Conservation (phyloP, 2,113 vertebrate genomes). For the Xenopus borealis region DNA sequence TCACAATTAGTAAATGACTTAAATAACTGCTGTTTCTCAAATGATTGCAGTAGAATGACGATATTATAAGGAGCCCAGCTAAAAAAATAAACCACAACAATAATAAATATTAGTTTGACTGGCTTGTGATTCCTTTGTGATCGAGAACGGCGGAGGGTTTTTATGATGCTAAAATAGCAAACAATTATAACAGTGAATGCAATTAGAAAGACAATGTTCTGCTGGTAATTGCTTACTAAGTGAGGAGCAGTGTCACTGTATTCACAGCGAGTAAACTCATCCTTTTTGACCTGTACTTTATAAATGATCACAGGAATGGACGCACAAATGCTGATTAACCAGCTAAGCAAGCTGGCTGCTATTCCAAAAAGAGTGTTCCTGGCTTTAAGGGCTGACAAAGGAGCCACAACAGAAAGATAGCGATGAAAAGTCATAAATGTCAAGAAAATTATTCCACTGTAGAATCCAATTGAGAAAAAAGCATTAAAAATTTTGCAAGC, state of each 20-base stretch:
- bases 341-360: conserved; percentile 61
- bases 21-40: conserved; percentile 43
- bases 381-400: conserved; percentile 69
- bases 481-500: conserved; percentile 73
- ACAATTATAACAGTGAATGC: conserved; percentile 69
- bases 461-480: conserved; percentile 80
- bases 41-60: conserved; percentile 67
- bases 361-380: conserved; percentile 53
- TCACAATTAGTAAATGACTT: conserved; percentile 51
- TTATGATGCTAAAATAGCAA: conserved; percentile 79
- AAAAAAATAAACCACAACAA: conserved; percentile 82
- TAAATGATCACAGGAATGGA: conserved; percentile 64
- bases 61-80: conserved; percentile 89
- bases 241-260: conserved; percentile 53
- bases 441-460: conserved; percentile 81
- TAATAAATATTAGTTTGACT: conserved; percentile 80
- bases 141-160: conserved; percentile 65
- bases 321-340: conserved; percentile 67
- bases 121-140: conserved; percentile 74
- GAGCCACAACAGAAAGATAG: conserved; percentile 75
- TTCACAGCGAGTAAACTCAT: conserved; percentile 46
- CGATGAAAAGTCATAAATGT: conserved; percentile 81
- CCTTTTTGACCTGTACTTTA: background rate
- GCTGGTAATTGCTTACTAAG: conserved; percentile 64
- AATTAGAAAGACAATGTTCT: conserved; percentile 75